Evolutionary conservation across 1,140 invertebrate genomes (phyloP).

Genomic region (Globodera rostochiensis): DNA sequence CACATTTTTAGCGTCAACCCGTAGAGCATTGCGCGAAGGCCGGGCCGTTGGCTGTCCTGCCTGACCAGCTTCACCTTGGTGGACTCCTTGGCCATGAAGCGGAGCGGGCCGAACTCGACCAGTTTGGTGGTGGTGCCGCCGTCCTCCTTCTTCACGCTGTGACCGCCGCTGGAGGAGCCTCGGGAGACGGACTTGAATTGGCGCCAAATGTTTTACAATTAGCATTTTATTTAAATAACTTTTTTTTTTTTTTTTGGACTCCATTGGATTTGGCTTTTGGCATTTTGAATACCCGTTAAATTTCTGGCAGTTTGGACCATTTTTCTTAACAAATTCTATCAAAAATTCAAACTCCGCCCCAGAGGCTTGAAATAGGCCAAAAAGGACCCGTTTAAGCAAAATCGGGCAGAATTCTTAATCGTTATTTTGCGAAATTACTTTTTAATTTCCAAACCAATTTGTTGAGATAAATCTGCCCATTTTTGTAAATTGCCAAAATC

Average conservation of each 20-base stretch:
- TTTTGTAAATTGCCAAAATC: too few relatives aligned
- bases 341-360: too few relatives aligned
- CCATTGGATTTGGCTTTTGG: too few relatives aligned
- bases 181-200: background rate
- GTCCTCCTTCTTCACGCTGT: constrained; percentile 9
- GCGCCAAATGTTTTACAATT: background rate
- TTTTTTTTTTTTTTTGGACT: background rate
- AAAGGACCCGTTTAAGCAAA: too few relatives aligned
- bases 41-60: constrained; percentile 21
- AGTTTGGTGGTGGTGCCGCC: background rate
- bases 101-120: constrained; percentile 25
- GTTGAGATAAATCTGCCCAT: too few relatives aligned
- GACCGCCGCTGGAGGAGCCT: background rate
- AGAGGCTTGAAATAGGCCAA: too few relatives aligned
- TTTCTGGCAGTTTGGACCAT: too few relatives aligned
- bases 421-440: too few relatives aligned
- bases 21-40: constrained; percentile 36
- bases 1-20: constrained; percentile 41
- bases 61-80: constrained; percentile 10
- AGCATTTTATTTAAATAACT: background rate
- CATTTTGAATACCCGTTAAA: too few relatives aligned
- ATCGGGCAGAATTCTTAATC: too few relatives aligned
- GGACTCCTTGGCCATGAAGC: constrained; percentile 17
- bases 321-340: too few relatives aligned
- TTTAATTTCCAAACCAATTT: too few relatives aligned